Base-by-base conservation (phyloP, 1,140 invertebrate genomes). In the Holcopasites calliopsidis region DNA sequence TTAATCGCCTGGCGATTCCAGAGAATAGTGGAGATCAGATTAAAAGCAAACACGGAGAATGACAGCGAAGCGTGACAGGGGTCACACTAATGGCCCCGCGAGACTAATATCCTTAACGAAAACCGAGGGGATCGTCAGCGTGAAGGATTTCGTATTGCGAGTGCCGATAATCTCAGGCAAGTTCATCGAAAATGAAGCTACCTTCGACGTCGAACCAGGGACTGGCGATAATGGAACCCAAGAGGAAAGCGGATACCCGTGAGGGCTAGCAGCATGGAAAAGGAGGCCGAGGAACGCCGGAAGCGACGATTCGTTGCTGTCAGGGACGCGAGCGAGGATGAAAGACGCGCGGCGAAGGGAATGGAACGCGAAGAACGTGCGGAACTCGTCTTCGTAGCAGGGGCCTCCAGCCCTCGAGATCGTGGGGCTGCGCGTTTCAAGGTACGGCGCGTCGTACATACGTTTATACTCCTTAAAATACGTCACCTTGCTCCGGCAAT, bases 401-500 rank as follows among this genome's bases (percentile, higher is more conserved):
- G 21, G 38, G 21, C 18, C 50, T 65, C 70, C 35, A 65, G 60
- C 33, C 21, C 49, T 42, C 28, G 5, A 65, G 47, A 26, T 18
- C 10, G 49, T 13, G n/a, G 1, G 26, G 47, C 26, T 2, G 23
- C 35, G 49, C 26, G 21, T 65, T 72, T 66, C 61, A 21, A 66
- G 50, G 31, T 54, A 62, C 44, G 4, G 21, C 40, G 54, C n/a
- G n/a, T n/a, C n/a, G n/a, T n/a, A n/a, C n/a, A n/a, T 81, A 76
- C 57, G 11, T 69, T 66, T 31, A 64, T 7, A 16, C 49, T 68
- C 57, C 64, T 80, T 70, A 81, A 80, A 81, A 81, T 80, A 81
- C 61, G 50, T 72, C 80, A 64, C 57, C 68, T 77, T 69, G 68
- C 68, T 18, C 38, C 18, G 44, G n/a, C 74, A 81, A 82, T 81